A percentile compares a stretch with the other conserved stretches of the same genome.
Evolutionary conservation across 2,888 invertebrate genomes (phyloP).

Genomic region (Falcaria lacertinaria): DNA sequence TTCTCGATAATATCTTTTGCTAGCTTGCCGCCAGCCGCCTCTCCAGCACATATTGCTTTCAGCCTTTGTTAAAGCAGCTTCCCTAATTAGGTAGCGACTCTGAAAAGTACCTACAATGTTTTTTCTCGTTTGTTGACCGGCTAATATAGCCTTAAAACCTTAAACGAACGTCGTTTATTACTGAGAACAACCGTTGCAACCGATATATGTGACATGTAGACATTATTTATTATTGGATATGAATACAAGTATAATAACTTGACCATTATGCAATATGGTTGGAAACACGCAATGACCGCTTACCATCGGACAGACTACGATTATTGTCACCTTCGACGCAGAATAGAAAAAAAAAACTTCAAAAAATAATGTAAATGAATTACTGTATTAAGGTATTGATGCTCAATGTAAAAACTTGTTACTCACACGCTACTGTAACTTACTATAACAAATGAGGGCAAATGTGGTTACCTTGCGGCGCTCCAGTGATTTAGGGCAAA

Average conservation of each 20-base stretch:
- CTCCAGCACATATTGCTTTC: slow-evolving; percentile 1
- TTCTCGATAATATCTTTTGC: slow-evolving; percentile 2
- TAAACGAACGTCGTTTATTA: no score
- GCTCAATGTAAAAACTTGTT: background rate
- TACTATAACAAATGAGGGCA: slow-evolving; percentile 6
- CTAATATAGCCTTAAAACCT: slow-evolving; percentile 33
- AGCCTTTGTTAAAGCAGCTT: slow-evolving; percentile 38
- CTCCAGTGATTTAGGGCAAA: slow-evolving; percentile 11
- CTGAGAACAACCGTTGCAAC: no score
- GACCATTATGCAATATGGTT: no score
- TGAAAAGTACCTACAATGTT: slow-evolving; percentile 42
- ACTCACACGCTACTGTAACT: background rate
- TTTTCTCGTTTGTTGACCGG: slow-evolving; percentile 17
- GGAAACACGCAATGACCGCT: no score
- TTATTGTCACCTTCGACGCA: no score
- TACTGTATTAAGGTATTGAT: no score
- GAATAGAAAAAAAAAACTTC: no score
- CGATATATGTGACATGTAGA: no score
- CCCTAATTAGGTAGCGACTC: slow-evolving; percentile 45
- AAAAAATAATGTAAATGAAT: no score
- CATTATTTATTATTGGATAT: no score
- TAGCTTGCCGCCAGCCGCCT: slow-evolving; percentile 19
- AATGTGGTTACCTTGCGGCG: slow-evolving; percentile 15
- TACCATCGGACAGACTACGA: no score
- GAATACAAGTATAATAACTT: no score